Evolutionary conservation across 2,113 vertebrate species (phyloP), one percentile per base, ranked within the genome.

Genomic region (Orthonyx spaldingii): DNA sequence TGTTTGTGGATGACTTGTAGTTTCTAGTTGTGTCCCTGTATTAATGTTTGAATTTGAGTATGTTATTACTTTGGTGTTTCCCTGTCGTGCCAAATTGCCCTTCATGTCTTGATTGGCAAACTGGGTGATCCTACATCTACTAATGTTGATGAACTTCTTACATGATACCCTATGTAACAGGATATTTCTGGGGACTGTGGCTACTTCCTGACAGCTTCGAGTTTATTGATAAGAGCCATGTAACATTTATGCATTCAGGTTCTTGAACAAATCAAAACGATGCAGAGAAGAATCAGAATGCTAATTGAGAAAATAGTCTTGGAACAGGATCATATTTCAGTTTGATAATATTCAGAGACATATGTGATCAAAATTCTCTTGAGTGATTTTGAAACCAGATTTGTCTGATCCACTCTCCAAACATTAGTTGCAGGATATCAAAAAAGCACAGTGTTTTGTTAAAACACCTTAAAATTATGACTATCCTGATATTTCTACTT

Each of bases 121-220:
- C 5, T 1, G 1, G 3, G 16, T 44, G 18, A 49, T 87, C 7
- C 27, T 69, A 7, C 4, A 6, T 69, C n/a, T 68, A 7, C 52
- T 65, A 13, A 10, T 27, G 20, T 56, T 57, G 21, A 13, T 55
- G 32, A 13, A 11, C 32, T 55, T 55, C 19, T 86, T 79, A 57
- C 5, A 1, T n/a, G 46, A 35, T 10, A 16, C 9, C 1, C 10
- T 23, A 0, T 52, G 19, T 39, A 33, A 12, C 11, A 30, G 13
- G 16, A 5, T 56, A 16, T 76, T 92, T 85, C 23, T 39, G 37
- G 11, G 37, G 19, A 14, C 17, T 33, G 19, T n/a, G 24, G 11
- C 41, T 64, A 2, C 11, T 12, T 69, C 21, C 20, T 53, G 22
- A 12, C 23, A 57, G 16, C 17, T 63, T 85, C 26, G 13, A 75